Percentiles rank a stretch among this genome's conserved stretches.
These are phyloP conservation scores for Sebastiscus tertius DNA, from an alignment of 2,797 vertebrate species.

Conservation along the genomic window DNA sequence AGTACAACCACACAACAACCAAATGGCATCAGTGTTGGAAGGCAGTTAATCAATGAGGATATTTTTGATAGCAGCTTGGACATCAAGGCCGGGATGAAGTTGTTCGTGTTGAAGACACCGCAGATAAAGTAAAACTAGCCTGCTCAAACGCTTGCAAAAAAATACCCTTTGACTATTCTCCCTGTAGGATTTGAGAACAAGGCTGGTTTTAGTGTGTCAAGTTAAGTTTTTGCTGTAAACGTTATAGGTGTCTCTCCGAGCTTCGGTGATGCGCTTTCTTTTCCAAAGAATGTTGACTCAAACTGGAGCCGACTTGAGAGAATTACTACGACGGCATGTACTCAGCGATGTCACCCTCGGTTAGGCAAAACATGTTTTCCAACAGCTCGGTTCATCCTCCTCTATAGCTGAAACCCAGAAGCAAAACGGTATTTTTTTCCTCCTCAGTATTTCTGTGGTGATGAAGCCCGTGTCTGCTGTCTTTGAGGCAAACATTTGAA, in stretches of 20 bases:
- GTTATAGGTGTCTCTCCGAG: neutral
- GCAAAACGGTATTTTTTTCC: neutral
- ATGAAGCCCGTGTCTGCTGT: neutral
- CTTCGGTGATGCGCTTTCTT: neutral
- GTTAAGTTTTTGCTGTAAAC: neutral
- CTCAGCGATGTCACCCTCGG: neutral
- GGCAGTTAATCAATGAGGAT: constrained; percentile 1
- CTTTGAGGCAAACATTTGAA: neutral
- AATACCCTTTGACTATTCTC: neutral
- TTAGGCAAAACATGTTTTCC: constrained; percentile 1
- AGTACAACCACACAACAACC: constrained; percentile 6
- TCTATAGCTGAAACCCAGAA: neutral
- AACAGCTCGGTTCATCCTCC: neutral
- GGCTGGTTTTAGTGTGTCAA: neutral
- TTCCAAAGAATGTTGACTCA: neutral
- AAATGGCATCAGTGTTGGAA: neutral
- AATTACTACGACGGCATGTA: neutral
- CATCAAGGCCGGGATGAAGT: neutral
- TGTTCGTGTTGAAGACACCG: neutral
- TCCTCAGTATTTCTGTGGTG: neutral
- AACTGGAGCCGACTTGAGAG: neutral
- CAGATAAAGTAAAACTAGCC: neutral
- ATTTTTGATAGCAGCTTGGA: neutral
- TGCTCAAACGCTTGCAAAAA: neutral
- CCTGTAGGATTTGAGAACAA: constrained; percentile 1